Base-by-base conservation (phyloP, 2,888 invertebrate genomes). In the Nomada flava region DNA sequence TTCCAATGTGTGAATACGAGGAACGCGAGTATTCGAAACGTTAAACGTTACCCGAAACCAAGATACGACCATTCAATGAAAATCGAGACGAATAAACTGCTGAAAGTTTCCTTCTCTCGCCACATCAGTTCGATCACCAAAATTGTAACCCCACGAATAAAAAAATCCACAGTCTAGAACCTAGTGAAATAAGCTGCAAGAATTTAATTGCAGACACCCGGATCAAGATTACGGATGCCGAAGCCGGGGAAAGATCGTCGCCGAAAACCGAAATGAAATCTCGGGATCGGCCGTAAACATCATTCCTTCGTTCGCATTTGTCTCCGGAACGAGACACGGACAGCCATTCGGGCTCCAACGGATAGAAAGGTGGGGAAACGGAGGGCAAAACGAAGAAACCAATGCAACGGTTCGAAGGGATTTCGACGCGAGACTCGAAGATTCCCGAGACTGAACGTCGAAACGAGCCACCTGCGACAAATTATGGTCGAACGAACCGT, bases 231-330 rank as follows among this genome's bases (percentile, higher is more conserved):
- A 64, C 68, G 76, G 69, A 76, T 63, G 64, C 53, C 26, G 78
- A 52, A 15, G 44, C 52, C 59, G 42, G 47, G 52, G 44, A 62
- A 63, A 67, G 57, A 72, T 68, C 71, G 65, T 55, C 68, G 59
- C 60, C 55, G 81, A 81, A 73, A 82, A 81, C 68, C 76, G 76
- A 80, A 76, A 75, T 82, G 81, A 82, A 75, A 81, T 86, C 78
- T 79, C 78, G 69, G 59, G 55, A 15, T 36, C 59, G 79, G 71
- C 60, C 59, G 60, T 52, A 76, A 74, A 71, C 68, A 70, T 74
- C 52, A 42, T 15, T 11, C 44, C 47, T 65, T 70, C 59, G 50
- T 50, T 57, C 73, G 55, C 82, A 73, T 81, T 82, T 82, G 73
- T 82, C 80, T 72, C 67, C 36, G 15, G 52, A 11, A 57, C 67